Conservation (phyloP, 2,113 vertebrate genomes). For the Chitala chitala region DNA sequence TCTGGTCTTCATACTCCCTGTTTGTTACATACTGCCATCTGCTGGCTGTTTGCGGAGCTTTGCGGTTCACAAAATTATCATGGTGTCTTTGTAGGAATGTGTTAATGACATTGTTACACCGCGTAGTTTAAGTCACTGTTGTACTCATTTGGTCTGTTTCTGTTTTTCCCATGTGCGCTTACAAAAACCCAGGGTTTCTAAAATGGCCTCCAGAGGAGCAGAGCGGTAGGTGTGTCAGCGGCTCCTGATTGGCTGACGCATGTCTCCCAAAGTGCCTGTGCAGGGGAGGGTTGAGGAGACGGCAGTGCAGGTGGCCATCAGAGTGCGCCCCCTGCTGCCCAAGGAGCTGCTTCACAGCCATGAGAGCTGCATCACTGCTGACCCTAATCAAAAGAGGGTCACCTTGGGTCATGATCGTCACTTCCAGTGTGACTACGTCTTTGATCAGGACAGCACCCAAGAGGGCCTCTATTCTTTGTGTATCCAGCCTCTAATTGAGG, state of each 20-base stretch:
- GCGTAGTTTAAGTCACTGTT: background rate
- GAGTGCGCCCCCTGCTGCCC: constrained; percentile 81
- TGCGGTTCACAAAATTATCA: no score
- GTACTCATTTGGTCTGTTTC: background rate
- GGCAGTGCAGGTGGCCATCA: constrained; percentile 75
- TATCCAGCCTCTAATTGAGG: constrained; percentile 81
- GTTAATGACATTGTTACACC: no score
- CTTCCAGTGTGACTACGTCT: constrained; percentile 76
- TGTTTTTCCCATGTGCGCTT: background rate
- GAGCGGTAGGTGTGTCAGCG: constrained; percentile 14
- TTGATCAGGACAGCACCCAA: constrained; percentile 74
- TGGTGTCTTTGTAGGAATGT: no score
- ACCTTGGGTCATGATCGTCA: constrained; percentile 78
- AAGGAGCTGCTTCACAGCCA: constrained; percentile 82
- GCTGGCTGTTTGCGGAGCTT: no score
- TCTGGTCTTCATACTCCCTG: no score
- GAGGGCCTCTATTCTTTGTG: constrained; percentile 76
- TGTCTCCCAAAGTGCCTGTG: constrained; percentile 74
- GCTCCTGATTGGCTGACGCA: constrained; percentile 42
- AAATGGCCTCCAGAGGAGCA: constrained; percentile 39
- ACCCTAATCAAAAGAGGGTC: constrained; percentile 58
- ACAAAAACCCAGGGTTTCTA: background rate
- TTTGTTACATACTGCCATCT: no score
- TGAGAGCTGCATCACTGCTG: constrained; percentile 73
- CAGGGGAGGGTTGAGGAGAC: constrained; percentile 68